These are phyloP conservation scores for Synergus umbraculus DNA, from an alignment of 2,888 invertebrate species.

Conservation along the genomic window DNA sequence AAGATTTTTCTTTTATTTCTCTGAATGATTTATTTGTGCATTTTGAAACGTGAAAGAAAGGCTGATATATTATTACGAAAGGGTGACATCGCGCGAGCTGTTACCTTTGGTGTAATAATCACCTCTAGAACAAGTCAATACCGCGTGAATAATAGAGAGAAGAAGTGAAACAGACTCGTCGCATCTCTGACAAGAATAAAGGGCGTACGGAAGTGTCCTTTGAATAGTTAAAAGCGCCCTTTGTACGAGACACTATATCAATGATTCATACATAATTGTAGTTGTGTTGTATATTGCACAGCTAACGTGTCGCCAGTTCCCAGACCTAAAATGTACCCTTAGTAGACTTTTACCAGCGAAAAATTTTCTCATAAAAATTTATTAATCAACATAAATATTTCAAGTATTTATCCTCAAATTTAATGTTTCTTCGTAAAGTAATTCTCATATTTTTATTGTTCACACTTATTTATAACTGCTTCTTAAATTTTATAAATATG, in stretches of 20 bases:
- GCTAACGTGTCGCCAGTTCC: conserved; percentile 55
- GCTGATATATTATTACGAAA: conserved; percentile 11
- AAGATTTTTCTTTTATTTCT: not conserved
- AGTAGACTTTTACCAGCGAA: conserved; percentile 14
- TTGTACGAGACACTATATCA: conserved; percentile 53
- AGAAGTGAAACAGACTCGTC: conserved; percentile 47
- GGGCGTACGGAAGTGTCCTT: conserved; percentile 53
- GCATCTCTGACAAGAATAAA: conserved; percentile 48
- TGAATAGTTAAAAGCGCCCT: conserved; percentile 55
- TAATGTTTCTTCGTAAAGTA: no score
- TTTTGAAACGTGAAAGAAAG: no score
- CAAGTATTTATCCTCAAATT: not conserved
- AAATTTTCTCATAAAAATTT: conserved; percentile 10
- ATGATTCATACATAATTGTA: conserved; percentile 58
- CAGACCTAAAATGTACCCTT: conserved; percentile 31
- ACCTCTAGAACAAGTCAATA: conserved; percentile 39
- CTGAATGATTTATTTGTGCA: no score
- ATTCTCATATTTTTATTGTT: not conserved
- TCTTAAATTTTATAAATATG: conserved; percentile 16
- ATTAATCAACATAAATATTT: conserved; percentile 4
- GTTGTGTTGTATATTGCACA: conserved; percentile 54
- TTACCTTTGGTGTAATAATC: conserved; percentile 41
- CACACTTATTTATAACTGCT: conserved; percentile 30
- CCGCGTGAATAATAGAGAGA: conserved; percentile 44
- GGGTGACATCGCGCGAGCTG: conserved; percentile 6